Evolutionary conservation across 2,888 invertebrate species (phyloP), one percentile per base, ranked within the genome.

Genomic region (Lutraria lutraria): DNA sequence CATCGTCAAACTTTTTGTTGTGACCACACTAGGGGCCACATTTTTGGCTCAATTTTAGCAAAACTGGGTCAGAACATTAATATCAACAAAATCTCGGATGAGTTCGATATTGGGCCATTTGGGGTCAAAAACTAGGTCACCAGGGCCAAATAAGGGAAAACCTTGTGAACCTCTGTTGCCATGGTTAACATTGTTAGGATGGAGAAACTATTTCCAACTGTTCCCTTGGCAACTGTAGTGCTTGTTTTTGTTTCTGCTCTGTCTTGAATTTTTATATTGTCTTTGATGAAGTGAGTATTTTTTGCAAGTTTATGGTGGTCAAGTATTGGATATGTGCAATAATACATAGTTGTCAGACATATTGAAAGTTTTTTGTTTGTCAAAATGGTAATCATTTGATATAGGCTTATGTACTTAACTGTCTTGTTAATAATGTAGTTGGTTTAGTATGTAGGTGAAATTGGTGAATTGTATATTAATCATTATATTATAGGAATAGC

Each of bases 291-390:
- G 76, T 19, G 29, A 76, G 19, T 8, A 2, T 76, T 43, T 76
- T 76, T 29, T 31, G 34, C 76, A 34, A 34, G 31, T 25, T 76
- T 31, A 31, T 25, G 31, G 34, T 76, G 31, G 76, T 76, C 76
- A 31, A 76, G 76, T 34, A 34, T 76, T 76, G 76, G 76, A 76
- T 76, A 34, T 76, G 76, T 76, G 76, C 76, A 76, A 76, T 76
- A 76, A 15, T 15, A 34, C 76, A 76, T 76, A 31, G 0, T 76
- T 19, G 76, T 68, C 16, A 19, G 76, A 31, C 19, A 34, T 76
- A 4, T 56, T 34, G 76, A 76, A 76, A 10, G 76, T 12, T 6
- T 10, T 68, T 68, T 68, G 63, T 68, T 68, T 68, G 25, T 68
- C 25, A 68, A 25, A 68, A 68, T 25, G 10, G 25, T 25, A 25